These are phyloP conservation scores for Trissolcus brochymenae DNA, from an alignment of 2,888 invertebrate genomes.

Conservation along the genomic window DNA sequence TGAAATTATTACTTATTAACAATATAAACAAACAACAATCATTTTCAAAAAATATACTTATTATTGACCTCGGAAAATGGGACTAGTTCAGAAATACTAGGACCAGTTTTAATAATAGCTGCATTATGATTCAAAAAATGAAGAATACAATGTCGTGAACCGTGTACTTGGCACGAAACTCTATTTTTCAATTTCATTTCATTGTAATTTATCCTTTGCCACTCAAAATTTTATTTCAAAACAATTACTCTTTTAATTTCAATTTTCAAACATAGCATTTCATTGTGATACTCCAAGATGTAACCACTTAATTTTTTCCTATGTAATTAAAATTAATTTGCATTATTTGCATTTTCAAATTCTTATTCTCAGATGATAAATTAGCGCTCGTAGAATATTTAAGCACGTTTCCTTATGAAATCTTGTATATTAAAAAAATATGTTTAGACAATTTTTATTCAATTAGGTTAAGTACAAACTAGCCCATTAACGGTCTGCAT, in stretches of 20 bases:
- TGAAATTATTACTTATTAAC: no score
- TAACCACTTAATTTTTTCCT: not conserved
- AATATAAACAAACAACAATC: not conserved
- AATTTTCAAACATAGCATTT: not conserved
- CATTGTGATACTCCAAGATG: not conserved
- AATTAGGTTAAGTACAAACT: no score
- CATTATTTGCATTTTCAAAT: no score
- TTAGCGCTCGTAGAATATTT: no score
- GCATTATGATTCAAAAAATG: conserved; percentile 2
- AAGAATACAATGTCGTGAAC: not conserved
- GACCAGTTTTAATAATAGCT: conserved; percentile 3
- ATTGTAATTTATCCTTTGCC: not conserved
- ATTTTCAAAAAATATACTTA: not conserved
- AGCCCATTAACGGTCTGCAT: no score
- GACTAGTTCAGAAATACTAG: conserved; percentile 3
- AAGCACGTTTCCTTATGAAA: no score
- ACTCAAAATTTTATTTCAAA: not conserved
- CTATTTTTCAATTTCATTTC: not conserved
- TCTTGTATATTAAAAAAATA: no score
- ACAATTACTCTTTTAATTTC: not conserved
- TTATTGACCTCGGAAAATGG: not conserved
- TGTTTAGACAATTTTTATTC: no score
- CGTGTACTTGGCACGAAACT: conserved; percentile 1
- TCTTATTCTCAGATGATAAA: no score
- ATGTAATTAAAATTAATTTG: not conserved